These are phyloP conservation scores for Noctua janthe DNA, from an alignment of 2,888 invertebrate species.

Conservation along the genomic window DNA sequence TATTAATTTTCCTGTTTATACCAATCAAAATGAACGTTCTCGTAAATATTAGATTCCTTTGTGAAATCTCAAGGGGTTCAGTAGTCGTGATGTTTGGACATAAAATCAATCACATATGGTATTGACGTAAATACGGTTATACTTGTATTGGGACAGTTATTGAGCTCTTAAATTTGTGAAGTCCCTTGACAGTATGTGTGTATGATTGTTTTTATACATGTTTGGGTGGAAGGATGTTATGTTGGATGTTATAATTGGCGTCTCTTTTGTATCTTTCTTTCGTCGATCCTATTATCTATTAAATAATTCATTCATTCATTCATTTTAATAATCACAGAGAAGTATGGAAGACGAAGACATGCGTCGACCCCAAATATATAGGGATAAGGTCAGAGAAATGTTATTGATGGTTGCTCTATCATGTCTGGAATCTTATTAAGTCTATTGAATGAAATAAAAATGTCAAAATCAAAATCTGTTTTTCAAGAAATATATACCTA, in stretches of 20 bases:
- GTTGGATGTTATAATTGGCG: neutral
- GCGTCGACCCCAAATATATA: neutral
- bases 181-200: slow-evolving; percentile 41
- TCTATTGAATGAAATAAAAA: too few species aligned
- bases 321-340: too few species aligned
- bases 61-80: slow-evolving; percentile 66
- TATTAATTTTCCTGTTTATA: slow-evolving; percentile 57
- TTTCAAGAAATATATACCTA: too few species aligned
- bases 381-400: too few species aligned
- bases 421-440: too few species aligned
- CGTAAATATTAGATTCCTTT: slow-evolving; percentile 68
- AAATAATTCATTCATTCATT: too few species aligned
- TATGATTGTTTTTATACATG: slow-evolving; percentile 38
- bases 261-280: neutral
- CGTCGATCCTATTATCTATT: neutral
- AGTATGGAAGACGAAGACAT: neutral
- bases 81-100: slow-evolving; percentile 56
- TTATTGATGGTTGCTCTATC: too few species aligned
- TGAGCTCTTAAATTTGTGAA: slow-evolving; percentile 55
- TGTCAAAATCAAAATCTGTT: too few species aligned
- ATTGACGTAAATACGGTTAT: slow-evolving; percentile 65
- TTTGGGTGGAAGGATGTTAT: neutral
- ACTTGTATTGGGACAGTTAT: slow-evolving; percentile 61
- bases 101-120: slow-evolving; percentile 67
- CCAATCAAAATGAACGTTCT: slow-evolving; percentile 66